A percentile compares a stretch with the other conserved stretches of the same genome.
phyloP scores from a whole-genome alignment of 53 echinoderm and acorn worm genomes.

The Apostichopus leukothele region DNA sequence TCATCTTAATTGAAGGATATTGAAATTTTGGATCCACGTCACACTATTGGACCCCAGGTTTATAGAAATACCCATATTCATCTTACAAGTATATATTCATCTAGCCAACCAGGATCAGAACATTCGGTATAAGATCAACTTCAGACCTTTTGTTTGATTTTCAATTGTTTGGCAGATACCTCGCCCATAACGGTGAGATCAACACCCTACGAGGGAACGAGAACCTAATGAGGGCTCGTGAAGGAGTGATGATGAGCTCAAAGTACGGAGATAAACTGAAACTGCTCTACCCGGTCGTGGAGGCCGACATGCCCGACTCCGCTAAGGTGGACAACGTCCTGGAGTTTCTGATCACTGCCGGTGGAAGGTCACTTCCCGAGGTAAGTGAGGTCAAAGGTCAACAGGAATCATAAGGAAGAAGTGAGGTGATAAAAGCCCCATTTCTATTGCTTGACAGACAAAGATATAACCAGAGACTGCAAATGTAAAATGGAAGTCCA shows the following conservation, averaged over 20 bases:
- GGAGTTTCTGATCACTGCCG: conserved; percentile 95
- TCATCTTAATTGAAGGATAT: too few relatives aligned
- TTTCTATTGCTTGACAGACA: too few relatives aligned
- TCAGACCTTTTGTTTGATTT: background rate
- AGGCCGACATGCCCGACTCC: conserved; percentile 89
- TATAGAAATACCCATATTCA: too few relatives aligned
- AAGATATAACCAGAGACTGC: too few relatives aligned
- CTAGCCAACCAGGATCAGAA: too few relatives aligned
- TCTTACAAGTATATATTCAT: too few relatives aligned
- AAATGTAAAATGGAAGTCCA: too few relatives aligned
- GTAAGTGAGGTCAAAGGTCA: conserved; percentile 68
- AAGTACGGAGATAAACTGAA: conserved; percentile 84
- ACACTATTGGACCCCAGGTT: too few relatives aligned
- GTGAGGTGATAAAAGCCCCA: too few relatives aligned
- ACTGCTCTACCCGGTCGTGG: conserved; percentile 88
- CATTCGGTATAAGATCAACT: too few relatives aligned
- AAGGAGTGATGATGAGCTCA: conserved; percentile 88
- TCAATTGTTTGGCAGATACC: conserved; percentile 51
- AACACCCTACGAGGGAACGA: conserved; percentile 95
- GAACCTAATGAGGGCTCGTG: conserved; percentile 90
- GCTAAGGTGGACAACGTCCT: conserved; percentile 91
- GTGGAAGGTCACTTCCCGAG: conserved; percentile 90
- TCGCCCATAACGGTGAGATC: conserved; percentile 97
- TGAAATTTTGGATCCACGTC: too few relatives aligned
- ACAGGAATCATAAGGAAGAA: background rate